Evolutionary conservation across 2,113 vertebrate species (phyloP).

Genomic region (Caracal caracal): DNA sequence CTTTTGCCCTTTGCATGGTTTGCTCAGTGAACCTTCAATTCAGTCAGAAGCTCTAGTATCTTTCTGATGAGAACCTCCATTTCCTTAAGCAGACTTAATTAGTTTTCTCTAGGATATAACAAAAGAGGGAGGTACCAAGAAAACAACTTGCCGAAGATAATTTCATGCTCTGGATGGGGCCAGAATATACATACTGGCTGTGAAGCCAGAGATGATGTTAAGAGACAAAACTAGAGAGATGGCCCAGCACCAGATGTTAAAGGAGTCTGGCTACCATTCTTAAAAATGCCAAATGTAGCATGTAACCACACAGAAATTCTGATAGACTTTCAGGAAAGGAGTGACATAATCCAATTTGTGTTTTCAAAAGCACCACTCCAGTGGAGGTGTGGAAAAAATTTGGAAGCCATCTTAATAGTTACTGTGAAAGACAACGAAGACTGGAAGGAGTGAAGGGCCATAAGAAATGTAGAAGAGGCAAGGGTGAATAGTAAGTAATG

Average conservation of each 20-base stretch:
- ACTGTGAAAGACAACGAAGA: neutral
- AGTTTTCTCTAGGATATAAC: neutral
- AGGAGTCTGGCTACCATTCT: neutral
- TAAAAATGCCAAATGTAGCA: neutral
- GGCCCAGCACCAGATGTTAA: neutral
- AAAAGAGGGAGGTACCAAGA: neutral
- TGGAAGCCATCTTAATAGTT: neutral
- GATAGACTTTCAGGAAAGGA: neutral
- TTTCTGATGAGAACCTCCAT: neutral
- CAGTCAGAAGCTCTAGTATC: neutral
- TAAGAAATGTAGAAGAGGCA: neutral
- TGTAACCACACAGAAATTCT: neutral
- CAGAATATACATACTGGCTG: neutral
- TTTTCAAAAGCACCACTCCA: neutral
- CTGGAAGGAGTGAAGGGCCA: neutral
- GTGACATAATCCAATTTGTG: neutral
- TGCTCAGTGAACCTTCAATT: neutral
- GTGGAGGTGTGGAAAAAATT: neutral
- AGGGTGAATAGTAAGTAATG: neutral
- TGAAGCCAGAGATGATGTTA: neutral
- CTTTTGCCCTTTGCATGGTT: neutral
- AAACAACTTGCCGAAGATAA: neutral
- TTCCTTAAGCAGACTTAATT: neutral
- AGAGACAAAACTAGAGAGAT: neutral
- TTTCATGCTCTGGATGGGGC: accelerated